Base-by-base conservation (phyloP, 92 coral and sea anemone genomes). In the Parazoanthus atlanticus region DNA sequence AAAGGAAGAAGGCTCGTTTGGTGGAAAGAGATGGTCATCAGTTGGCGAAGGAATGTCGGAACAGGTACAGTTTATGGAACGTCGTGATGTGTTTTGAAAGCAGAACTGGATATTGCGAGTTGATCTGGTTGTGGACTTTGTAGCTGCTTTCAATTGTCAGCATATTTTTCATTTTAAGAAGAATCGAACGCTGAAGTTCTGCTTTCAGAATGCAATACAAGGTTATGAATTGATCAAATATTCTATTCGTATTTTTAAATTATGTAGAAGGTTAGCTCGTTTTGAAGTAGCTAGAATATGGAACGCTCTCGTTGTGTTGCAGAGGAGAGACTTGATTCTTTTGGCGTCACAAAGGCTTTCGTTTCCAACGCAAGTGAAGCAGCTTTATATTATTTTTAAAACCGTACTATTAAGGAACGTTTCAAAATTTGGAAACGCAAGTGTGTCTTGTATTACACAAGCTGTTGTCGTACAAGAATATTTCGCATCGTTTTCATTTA, bases 1-100 rank as follows among this genome's bases (percentile, higher is more conserved):
- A 74, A 97, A 93, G 93, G 99, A 97, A 76, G 97, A 96, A 93
- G 91, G 92, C 72, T 90, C 95, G 78, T 97, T 95, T 85, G 92
- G 94, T 29, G 99, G 98, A 81, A 94, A 94, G 87, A 89, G 96
- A 89, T 97, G 99, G 99, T 93, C 99, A 5, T 95, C 98, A 3
- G 92, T 83, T 30, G 92, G 92, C 54, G 98, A 95, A 90, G 95
- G 98, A 89, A 97, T 95, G 94, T 85, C 90, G 2, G 99, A 94
- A 52, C 98, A 93, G 91, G 99, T 96, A 86, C 64, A 82, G 26
- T 47, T 78, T 76, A 38, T 43, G 75, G 3, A 69, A 67, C 61
- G 77, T 33, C 78, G 78, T 38, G 70, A 41, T 29, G 65, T 84
- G 67, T 84, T 84, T 71, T 84, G 78, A 84, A 84, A 25, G 78